Evolutionary conservation across 1,140 invertebrate species (phyloP).

Genomic region (Dermatophagoides farinae): DNA sequence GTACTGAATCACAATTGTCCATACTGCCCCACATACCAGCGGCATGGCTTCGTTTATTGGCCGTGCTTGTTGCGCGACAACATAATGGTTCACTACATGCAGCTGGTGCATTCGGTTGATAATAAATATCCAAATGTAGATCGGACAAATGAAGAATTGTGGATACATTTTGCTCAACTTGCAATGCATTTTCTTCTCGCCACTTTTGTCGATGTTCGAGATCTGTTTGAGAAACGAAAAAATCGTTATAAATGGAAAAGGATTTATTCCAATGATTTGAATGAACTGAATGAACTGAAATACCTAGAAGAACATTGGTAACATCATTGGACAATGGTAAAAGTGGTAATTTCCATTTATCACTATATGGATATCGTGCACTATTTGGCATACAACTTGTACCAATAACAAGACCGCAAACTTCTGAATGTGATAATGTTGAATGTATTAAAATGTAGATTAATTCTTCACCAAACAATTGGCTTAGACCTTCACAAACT

Average conservation of each 20-base stretch:
- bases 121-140: slow-evolving; percentile 77
- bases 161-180: slow-evolving; percentile 23
- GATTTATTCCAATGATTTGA: too few relatives aligned
- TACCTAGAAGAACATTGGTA: too few relatives aligned
- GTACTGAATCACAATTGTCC: slow-evolving; percentile 66
- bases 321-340: not conserved
- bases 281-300: too few relatives aligned
- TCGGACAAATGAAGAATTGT: slow-evolving; percentile 80
- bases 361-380: not conserved
- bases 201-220: not conserved
- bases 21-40: slow-evolving; percentile 82
- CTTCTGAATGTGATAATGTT: not conserved
- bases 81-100: slow-evolving; percentile 73
- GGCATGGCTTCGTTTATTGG: slow-evolving; percentile 39
- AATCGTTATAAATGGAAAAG: too few relatives aligned
- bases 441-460: not conserved
- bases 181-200: not conserved
- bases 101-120: slow-evolving; percentile 66
- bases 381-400: not conserved
- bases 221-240: not conserved
- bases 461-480: slow-evolving; percentile 9
- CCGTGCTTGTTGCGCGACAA: slow-evolving; percentile 34
- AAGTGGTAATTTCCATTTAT: not conserved
- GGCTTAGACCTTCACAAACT: not conserved
- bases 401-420: slow-evolving; percentile 3